Base-by-base conservation (phyloP, 2,888 invertebrate species). In the Harpagoxenus sublaevis region DNA sequence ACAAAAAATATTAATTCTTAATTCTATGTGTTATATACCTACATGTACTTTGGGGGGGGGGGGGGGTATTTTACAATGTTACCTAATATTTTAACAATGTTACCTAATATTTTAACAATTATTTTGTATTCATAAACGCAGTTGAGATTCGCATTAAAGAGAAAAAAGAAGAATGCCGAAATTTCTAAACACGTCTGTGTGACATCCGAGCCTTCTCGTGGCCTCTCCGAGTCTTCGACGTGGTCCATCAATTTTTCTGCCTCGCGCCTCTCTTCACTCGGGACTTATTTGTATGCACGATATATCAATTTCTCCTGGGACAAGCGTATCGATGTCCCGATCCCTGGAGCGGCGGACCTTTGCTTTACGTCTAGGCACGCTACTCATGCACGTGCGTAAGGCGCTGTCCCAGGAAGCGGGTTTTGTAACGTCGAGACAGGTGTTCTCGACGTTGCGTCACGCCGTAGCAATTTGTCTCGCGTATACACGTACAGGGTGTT, bases 371-470 rank as follows among this genome's bases (percentile, higher is more conserved):
- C 65, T 77, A 77, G 39, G 51, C 39, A 28, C 62, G 77, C 18
- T 53, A 18, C 23, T 66, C 57, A 8, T 57, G 28, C 74, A 53
- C 73, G 45, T 51, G 78, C 71, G 70, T 75, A 63, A 65, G 31
- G 65, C 74, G 83, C 73, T 63, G 85, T 73, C 84, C 73, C 81
- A 88, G 89, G 89, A 90, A 89, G 78, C 90, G 86, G 89, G 91
- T 93, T 93, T 93, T 92, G 93, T 92, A 93, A 93, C 88, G 65
- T 83, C 83, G 85, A 84, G 90, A 92, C 92, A 93, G 93, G 93
- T 93, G 92, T 92, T 91, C 89, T 86, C 68, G 83, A 53, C 77
- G 87, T 93, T 92, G 91, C 93, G 87, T 92, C 92, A 92, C 88
- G 74, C 63, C 70, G 39, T 65, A 65, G 88, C 90, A 92, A 92